Base-by-base conservation (phyloP, 1,140 invertebrate genomes). In the Parapsyche elsis region DNA sequence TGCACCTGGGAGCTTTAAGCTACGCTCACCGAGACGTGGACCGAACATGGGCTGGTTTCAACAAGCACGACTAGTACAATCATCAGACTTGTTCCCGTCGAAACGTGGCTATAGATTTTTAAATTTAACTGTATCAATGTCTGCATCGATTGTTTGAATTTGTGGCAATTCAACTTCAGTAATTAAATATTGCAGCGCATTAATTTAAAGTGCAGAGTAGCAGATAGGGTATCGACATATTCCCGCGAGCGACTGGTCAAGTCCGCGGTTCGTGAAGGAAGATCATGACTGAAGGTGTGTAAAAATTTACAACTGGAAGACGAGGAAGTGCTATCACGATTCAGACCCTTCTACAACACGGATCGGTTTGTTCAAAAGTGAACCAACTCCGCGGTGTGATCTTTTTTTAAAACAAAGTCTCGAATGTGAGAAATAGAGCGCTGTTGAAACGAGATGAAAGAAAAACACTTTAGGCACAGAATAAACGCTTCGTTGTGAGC, bases 191-290 rank as follows among this genome's bases (percentile, higher is more conserved):
- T 46, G 5, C 5, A 9, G 5, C 12, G 49, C 49, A 53, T n/a
- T 53, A 53, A 53, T 14, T 2, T 16, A 10, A 1, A 10, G 24
- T 5, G 16, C 5, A 12, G 61, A 67, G 21, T 23, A 21, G 61
- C 2, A 16, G 19, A 26, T 24, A 45, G 24, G 12, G 23, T 71
- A 71, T 30, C 70, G 26, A 14, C 26, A n/a, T 21, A 38, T 71
- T 71, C 70, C 70, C 70, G 23, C 24, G 38, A 71, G 70, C 70
- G 70, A 71, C 70, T 24, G 70, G 38, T 24, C 26, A 71, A 71
- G 70, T 44, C 70, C 30, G 70, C 70, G 38, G 70, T 71, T 71
- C 70, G 70, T 71, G 70, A 71, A 71, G 23, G 38, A 1, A 71
- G 70, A 71, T 71, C 70, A 71, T 71, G 70, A 71, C 70, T 24